Evolutionary conservation across 2,888 invertebrate genomes (phyloP).

Genomic region (Orthonychiurus folsomi): DNA sequence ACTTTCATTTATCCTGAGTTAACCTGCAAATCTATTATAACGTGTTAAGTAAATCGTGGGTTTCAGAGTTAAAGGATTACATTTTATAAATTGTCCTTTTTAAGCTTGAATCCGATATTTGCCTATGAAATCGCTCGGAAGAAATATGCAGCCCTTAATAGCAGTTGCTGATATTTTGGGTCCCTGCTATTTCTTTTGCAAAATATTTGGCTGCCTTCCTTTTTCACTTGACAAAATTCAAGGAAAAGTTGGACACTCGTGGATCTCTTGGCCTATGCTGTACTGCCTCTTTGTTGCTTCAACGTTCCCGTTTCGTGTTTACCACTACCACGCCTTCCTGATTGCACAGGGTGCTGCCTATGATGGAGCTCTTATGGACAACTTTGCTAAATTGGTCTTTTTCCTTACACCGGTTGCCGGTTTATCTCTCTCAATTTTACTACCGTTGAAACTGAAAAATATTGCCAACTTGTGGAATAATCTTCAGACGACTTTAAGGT

Average conservation of each 20-base stretch:
- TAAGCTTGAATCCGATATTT: too few species aligned
- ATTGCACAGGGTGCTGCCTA: not conserved
- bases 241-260: not conserved
- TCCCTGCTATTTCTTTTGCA: not conserved
- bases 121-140: too few species aligned
- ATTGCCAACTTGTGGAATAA: not conserved
- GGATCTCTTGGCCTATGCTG: not conserved
- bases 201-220: not conserved
- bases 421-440: not conserved
- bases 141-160: too few species aligned
- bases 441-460: not conserved
- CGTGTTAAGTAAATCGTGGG: too few species aligned
- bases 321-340: not conserved
- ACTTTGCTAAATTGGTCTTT: not conserved
- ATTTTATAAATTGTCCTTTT: too few species aligned
- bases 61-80: too few species aligned
- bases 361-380: not conserved
- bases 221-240: not conserved
- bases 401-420: not conserved
- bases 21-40: too few species aligned
- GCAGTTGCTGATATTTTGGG: not conserved
- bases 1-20: too few species aligned
- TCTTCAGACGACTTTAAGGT: too few species aligned
- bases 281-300: not conserved
- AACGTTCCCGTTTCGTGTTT: not conserved